phyloP scores from a whole-genome alignment of 2,888 invertebrate species.

The Drosophila emarginata region DNA sequence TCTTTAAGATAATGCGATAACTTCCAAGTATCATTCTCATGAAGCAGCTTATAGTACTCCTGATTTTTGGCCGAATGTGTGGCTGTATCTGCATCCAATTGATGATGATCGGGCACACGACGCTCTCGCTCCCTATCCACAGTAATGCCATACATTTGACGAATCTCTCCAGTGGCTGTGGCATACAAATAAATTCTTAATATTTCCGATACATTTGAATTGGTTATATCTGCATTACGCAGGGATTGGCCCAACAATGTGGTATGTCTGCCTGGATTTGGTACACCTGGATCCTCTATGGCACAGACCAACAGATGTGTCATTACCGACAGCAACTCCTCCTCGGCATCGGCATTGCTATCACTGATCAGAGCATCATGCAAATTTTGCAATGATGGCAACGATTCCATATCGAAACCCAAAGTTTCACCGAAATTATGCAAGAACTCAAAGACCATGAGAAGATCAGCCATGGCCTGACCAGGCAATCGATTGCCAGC shows the following conservation, averaged over 20 bases:
- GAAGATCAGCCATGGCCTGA: constrained; percentile 93
- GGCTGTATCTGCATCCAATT: constrained; percentile 87
- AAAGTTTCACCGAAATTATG: constrained; percentile 97
- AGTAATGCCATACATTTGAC: constrained; percentile 90
- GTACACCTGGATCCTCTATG: constrained; percentile 96
- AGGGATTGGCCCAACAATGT: constrained; percentile 95
- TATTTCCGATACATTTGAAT: constrained; percentile 95
- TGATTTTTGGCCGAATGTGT: constrained; percentile 89
- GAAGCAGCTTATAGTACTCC: constrained; percentile 90
- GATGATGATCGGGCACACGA: constrained; percentile 91
- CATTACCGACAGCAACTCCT: constrained; percentile 93
- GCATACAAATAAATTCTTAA: constrained; percentile 95
- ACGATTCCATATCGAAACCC: constrained; percentile 94
- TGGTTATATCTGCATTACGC: constrained; percentile 93
- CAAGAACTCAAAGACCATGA: constrained; percentile 98
- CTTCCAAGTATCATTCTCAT: constrained; percentile 90
- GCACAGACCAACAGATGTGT: constrained; percentile 95
- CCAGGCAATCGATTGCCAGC: constrained; percentile 91
- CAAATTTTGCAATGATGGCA: constrained; percentile 93
- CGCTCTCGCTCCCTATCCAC: constrained; percentile 92
- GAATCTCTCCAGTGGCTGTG: constrained; percentile 93
- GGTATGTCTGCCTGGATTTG: constrained; percentile 93
- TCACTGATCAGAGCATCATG: constrained; percentile 91
- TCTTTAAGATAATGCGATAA: constrained; percentile 91
- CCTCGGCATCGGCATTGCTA: constrained; percentile 90